These are phyloP conservation scores for Labrus mixtus DNA, from an alignment of 2,113 vertebrate genomes.

Conservation along the genomic window DNA sequence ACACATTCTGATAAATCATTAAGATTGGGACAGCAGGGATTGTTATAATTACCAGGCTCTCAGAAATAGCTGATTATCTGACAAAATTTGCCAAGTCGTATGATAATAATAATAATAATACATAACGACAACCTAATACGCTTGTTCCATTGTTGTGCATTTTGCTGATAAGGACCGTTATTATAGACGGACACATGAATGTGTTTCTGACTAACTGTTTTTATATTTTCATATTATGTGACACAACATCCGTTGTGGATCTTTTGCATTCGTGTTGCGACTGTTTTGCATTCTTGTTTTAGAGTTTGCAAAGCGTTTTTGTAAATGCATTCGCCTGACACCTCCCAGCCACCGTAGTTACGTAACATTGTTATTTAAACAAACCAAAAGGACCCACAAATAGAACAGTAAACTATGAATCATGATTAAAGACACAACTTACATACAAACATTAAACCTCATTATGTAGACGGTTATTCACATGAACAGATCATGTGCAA, in stretches of 20 bases:
- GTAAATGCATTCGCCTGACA: too few relatives aligned
- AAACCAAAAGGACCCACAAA: not conserved
- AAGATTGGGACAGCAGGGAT: conserved; percentile 20
- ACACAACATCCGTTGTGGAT: too few relatives aligned
- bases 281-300: too few relatives aligned
- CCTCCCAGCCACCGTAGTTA: not conserved
- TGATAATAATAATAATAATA: not conserved
- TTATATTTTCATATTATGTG: too few relatives aligned
- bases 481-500: not conserved
- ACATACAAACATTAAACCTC: not conserved
- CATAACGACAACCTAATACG: conserved; percentile 1
- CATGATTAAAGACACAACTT: not conserved
- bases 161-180: conserved; percentile 3
- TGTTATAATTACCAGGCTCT: conserved; percentile 25
- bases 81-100: conserved; percentile 23
- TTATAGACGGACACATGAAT: too few relatives aligned
- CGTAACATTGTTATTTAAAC: conserved; percentile 1
- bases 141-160: not conserved
- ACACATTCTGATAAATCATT: conserved; percentile 31
- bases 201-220: too few relatives aligned
- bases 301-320: too few relatives aligned
- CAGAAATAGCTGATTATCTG: conserved; percentile 16
- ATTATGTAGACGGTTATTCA: not conserved
- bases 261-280: too few relatives aligned
- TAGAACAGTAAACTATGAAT: not conserved